Base-by-base conservation (phyloP, 2,113 vertebrate genomes). In the Ochotona princeps region DNA sequence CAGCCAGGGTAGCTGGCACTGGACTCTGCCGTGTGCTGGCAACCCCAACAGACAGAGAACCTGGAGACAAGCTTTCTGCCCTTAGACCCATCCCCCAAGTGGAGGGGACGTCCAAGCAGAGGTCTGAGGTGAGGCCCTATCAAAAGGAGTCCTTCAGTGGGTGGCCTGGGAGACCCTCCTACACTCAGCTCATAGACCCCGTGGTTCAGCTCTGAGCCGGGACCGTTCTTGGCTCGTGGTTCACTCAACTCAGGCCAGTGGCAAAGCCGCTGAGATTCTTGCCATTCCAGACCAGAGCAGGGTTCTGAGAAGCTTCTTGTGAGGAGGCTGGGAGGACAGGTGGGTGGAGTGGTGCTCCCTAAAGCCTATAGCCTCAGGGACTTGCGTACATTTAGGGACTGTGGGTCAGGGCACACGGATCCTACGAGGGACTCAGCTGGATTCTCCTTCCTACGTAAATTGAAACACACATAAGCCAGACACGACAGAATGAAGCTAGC, bases 371-470 rank as follows among this genome's bases (percentile, higher is more conserved):
- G 49, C 72, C n/a, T 1, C 20, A 51, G 26, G 15, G 23, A 14
- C 21, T 1, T 0, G 23, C 54, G 9, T 20, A 4, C 32, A 3
- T 44, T 57, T 61, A 21, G n/a, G 15, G 38, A 38, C 83, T 32
- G 3, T 21, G 2, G 0, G 1, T 15, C 30, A 6, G 69, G 32
- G 5, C 2, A 3, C 1, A 8, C 25, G n/a, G 10, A 4, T 15
- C 25, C 28, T 5, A 0, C 13, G 9, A 21, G 49, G 73, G 20
- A 8, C 9, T 44, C 66, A 44, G 49, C 47, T 74, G n/a, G 4
- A 44, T 12, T 72, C 11, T 57, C 30, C 21, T 92, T 78, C 51
- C 51, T 23, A 44, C 0, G 38, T 5, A 51, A 35, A 60, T 89
- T 74, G 44, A 20, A 63, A 85, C 38, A 49, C 35, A 28, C 26